Percentiles rank a stretch among this genome's conserved stretches.
Evolutionary conservation across 2,113 vertebrate species (phyloP).

Genomic region (Neofelis nebulosa): DNA sequence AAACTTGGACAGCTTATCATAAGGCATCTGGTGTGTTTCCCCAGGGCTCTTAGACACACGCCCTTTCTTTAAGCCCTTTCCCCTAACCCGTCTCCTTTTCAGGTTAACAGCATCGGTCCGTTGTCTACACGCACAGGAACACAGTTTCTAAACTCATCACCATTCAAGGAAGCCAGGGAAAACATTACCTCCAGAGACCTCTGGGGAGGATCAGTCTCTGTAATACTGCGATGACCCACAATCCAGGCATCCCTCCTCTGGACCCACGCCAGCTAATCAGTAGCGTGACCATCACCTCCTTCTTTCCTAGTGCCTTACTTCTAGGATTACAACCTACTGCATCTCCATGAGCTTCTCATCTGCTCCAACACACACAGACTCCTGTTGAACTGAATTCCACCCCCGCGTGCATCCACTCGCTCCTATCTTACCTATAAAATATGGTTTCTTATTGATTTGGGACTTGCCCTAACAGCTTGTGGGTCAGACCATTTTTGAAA

Average conservation of each 20-base stretch:
- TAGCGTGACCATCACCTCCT: background rate
- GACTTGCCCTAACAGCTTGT: slow-evolving; percentile 32
- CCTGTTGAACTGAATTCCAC: background rate
- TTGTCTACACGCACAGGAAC: background rate
- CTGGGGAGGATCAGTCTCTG: background rate
- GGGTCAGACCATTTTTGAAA: slow-evolving; percentile 59
- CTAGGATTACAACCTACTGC: fast-evolving
- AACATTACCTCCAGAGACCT: background rate
- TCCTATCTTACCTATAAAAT: background rate
- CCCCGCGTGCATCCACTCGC: no score
- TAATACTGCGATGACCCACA: background rate
- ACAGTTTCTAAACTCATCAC: background rate
- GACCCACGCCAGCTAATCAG: background rate
- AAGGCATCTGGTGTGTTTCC: background rate
- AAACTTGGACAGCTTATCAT: background rate
- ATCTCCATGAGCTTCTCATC: background rate
- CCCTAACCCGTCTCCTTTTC: background rate
- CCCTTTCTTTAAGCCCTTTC: background rate
- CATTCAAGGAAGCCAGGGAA: background rate
- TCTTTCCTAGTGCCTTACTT: background rate
- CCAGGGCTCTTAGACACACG: background rate
- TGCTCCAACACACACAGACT: background rate
- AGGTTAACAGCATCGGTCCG: background rate
- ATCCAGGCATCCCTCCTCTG: background rate
- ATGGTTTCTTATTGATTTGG: background rate